Base-by-base conservation (phyloP, 1,140 invertebrate genomes). In the Papilio glaucus region DNA sequence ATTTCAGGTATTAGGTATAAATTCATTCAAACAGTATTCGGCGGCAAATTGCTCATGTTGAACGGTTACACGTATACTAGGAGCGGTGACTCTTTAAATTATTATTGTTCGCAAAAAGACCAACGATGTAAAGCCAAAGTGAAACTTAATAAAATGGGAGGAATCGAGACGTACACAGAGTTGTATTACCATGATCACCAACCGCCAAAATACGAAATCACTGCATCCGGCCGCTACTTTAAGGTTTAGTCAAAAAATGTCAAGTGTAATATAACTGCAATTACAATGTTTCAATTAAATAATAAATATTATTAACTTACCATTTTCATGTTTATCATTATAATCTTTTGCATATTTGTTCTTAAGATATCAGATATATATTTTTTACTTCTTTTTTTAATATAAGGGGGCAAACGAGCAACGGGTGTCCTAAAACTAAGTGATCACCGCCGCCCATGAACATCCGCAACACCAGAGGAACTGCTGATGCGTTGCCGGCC, bases 41-140 rank as follows among this genome's bases (percentile, higher is more conserved):
- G 78, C 9, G 74, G 68, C 1, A 45, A 71, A 21, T 37, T 84
- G 15, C 72, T 85, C 0, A 83, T 86, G 81, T 62, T 76, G 0
- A 70, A 83, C n/a, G 74, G 67, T 0, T 86, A 82, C n/a, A 85
- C 83, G 0, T 85, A 75, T 57, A 78, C 81, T 0, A 80, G 77
- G 24, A 70, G 82, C 18, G 77, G 62, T 33, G 13, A 15, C 9
- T 57, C 45, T 0, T 26, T 57, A n/a, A 71, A 71, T 33, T 84
- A 78, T 33, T 84, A 82, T 33, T 82, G 80, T 15, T 82, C 82
- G n/a, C n/a, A n/a, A 41, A 80, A 81, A 69, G 60, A 75, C 37
- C 53, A 41, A 4, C 72, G 77, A 0, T 84, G 80, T 15, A 78
- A 37, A 29, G 77, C 77, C 15, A 69, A 73, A 26, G 29, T 84